Evolutionary conservation across 2,113 vertebrate genomes (phyloP), one percentile per base, ranked within the genome.

Genomic region (Myodes glareolus): DNA sequence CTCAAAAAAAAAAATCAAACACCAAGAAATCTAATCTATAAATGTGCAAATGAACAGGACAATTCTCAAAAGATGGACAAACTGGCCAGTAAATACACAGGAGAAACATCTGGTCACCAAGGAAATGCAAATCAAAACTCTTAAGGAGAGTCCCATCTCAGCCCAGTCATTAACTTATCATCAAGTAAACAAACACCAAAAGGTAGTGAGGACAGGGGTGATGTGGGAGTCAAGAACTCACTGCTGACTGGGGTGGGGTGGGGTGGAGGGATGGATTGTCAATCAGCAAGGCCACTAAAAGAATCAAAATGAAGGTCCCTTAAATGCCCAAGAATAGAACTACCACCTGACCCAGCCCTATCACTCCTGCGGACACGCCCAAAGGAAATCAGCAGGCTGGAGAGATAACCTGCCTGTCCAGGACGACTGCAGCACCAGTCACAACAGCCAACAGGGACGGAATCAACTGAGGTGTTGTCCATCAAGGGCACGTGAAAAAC

Each of bases 171-270:
- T 29, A 55, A 39, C 36, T 36, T 58, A 27, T 5, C 68, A 21
- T 42, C 86, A 58, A 19, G 14, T 58, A 55, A 58, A 42, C 50
- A 73, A 27, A 39, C 23, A 36, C n/a, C 10, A 47, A 39, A 55
- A 29, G 50, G 36, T 29, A 31, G 25, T 42, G 25, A 58, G 87
- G 36, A 11, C 21, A 7, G 17, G 23, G 47, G 23, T 16, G 21
- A 0, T 0, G 0, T 50, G 55, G 81, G 55, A 13, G 21, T 14
- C 3, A 39, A 25, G 36, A 39, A 31, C 45, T 70, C 25, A 31
- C 36, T 21, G 14, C 5, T 42, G 7, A 6, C 45, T 5, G 58
- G 19, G 58, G 19, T 4, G 58, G 58, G 6, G 45, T 47, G 47
- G 47, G 47, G 47, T 1, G 47, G 47, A 47, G 47, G 19, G 58